Conservation (phyloP, 1,140 invertebrate genomes). For the Ylistrum balloti region DNA sequence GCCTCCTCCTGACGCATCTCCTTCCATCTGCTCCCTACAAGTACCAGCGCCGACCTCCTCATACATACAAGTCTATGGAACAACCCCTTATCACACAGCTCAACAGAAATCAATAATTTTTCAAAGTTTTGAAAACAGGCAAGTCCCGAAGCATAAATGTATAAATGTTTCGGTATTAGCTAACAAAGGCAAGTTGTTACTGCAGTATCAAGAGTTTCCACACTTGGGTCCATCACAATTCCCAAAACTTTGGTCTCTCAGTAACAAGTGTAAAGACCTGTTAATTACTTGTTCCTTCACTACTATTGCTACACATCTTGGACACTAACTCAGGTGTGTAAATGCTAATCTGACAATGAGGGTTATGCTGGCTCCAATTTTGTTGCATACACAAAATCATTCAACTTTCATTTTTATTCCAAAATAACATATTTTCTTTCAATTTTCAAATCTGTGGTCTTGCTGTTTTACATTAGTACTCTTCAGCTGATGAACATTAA, state of each 20-base stretch:
- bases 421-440: background rate
- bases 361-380: background rate
- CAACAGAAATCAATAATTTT: conserved; percentile 36
- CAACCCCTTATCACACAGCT: conserved; percentile 37
- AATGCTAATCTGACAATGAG: background rate
- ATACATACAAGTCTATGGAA: conserved; percentile 39
- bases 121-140: conserved; percentile 23
- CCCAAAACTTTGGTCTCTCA: background rate
- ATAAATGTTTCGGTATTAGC: conserved; percentile 29
- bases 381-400: background rate
- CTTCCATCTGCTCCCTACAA: conserved; percentile 18
- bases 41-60: conserved; percentile 16
- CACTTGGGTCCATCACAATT: background rate
- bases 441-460: background rate
- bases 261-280: background rate
- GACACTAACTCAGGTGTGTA: background rate
- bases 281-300: background rate
- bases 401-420: background rate
- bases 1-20: background rate
- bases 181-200: background rate
- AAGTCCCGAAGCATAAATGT: conserved; percentile 33
- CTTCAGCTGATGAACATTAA: background rate
- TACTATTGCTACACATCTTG: background rate
- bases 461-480: background rate
- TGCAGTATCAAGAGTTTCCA: background rate